A percentile compares a stretch with the other conserved stretches of the same genome.
Evolutionary conservation across 1,140 invertebrate genomes (phyloP).

Genomic region (Trypoxylus dichotomus): DNA sequence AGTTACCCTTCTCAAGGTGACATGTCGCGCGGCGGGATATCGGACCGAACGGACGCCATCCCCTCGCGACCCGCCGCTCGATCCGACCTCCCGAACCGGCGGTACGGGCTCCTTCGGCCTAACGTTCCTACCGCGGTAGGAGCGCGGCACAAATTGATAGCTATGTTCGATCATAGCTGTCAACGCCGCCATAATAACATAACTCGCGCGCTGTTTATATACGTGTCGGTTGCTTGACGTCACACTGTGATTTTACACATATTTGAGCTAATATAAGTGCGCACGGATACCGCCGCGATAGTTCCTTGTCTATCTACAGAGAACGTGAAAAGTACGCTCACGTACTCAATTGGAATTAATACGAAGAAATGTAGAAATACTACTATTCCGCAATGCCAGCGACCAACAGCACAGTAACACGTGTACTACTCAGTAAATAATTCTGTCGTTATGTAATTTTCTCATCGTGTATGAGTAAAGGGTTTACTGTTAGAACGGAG

Average conservation of each 20-base stretch:
- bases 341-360: too few relatives aligned
- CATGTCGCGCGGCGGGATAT: slow-evolving; percentile 18
- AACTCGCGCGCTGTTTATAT: slow-evolving; percentile 24
- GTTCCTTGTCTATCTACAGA: background rate
- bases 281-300: background rate
- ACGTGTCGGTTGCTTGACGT: slow-evolving; percentile 5
- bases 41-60: background rate
- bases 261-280: slow-evolving; percentile 14
- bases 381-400: too few relatives aligned
- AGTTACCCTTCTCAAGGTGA: slow-evolving; percentile 31
- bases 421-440: too few relatives aligned
- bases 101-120: background rate
- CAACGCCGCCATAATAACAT: slow-evolving; percentile 31
- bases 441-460: too few relatives aligned
- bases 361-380: too few relatives aligned
- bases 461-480: too few relatives aligned
- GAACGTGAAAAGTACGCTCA: too few relatives aligned
- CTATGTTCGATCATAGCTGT: slow-evolving; percentile 32
- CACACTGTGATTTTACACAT: slow-evolving; percentile 27
- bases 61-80: background rate
- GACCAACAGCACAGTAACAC: too few relatives aligned
- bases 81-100: background rate
- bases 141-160: slow-evolving; percentile 31
- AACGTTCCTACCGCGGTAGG: background rate
- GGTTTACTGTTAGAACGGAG: too few relatives aligned